Base-by-base conservation (phyloP, 2,888 invertebrate genomes). In the Calameuta filiformis region DNA sequence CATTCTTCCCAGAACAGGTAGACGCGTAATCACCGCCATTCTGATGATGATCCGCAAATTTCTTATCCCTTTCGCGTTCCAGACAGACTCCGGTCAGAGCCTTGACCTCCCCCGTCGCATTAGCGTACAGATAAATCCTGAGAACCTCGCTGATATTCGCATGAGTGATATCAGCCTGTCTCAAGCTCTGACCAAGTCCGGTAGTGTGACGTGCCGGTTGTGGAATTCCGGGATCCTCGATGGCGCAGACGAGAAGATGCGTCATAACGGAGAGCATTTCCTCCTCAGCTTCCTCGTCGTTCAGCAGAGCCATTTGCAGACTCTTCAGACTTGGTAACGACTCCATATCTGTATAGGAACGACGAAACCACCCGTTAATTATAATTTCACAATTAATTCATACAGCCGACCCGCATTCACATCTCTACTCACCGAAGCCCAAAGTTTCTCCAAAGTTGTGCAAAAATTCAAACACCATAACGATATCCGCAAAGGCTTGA, bases 391-490 rank as follows among this genome's bases (percentile, higher is more conserved):
- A 23, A 56, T 6, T 23, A 40, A 40, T 30, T 30, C 3, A 12
- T 11, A 71, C 30, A 0, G 12, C 4, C 2, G 35, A 35, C 3
- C 30, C 31, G 30, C 12, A 12, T 71, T 71, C 33, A 1, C 31
- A 12, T 1, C 1, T 74, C 74, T 12, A 90, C 95, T 94, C 89
- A 97, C 97, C 97, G 88, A 99, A 98, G 77, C 98, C 98, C 1
- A 99, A 93, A 0, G 98, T 97, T 92, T 97, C 97, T 76, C 97
- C 98, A 90, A 99, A 99, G 92, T 98, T 99, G 88, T 98, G 97
- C 83, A 99, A 93, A 91, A 99, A 99, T 93, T 99, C 99, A 89
- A 97, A 96, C n/a, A 98, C 96, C 96, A 99, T 98, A 34, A 99
- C 93, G 73, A 97, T 93, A 92, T 99, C 97, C 0, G 97, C 96